A percentile compares a stretch with the other conserved stretches of the same genome.
phyloP scores from a whole-genome alignment of 2,888 invertebrate species.

The Bembecia ichneumoniformis region DNA sequence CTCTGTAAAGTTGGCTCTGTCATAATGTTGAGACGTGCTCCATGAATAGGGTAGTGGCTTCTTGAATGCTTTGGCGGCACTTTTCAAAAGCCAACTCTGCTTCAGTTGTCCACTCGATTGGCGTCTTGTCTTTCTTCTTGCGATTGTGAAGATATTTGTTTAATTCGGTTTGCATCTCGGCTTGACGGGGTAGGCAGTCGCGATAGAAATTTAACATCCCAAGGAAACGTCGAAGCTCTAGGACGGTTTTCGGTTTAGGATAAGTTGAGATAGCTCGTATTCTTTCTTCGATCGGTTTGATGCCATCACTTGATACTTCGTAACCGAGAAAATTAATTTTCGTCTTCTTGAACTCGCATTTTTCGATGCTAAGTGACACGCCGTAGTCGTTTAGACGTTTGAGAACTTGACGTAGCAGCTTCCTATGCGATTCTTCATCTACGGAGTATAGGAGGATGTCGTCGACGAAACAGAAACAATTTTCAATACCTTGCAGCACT shows the following conservation, averaged over 20 bases:
- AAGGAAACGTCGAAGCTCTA: constrained; percentile 11
- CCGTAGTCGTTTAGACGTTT: constrained; percentile 7
- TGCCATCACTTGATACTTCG: constrained; percentile 8
- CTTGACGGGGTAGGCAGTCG: constrained; percentile 8
- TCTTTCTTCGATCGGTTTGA: constrained; percentile 5
- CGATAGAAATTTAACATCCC: constrained; percentile 16
- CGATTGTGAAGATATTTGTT: constrained; percentile 11
- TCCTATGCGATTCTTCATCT: constrained; percentile 2
- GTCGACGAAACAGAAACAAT: constrained; percentile 4
- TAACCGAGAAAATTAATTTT: constrained; percentile 9
- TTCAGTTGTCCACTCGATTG: constrained; percentile 10
- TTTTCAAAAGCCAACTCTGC: constrained; percentile 10
- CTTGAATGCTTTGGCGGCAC: constrained; percentile 9
- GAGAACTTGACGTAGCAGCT: constrained; percentile 4
- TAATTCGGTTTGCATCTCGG: constrained; percentile 6
- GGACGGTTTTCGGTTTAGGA: constrained; percentile 5
- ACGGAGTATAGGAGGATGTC: constrained; percentile 1
- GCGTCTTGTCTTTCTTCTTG: constrained; percentile 13
- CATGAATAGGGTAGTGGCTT: no score
- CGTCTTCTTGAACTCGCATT: constrained; percentile 9
- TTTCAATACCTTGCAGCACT: constrained; percentile 7
- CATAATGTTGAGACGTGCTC: no score
- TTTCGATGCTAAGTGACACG: constrained; percentile 9
- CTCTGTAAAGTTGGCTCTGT: no score
- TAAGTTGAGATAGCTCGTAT: constrained; percentile 6